These are phyloP conservation scores for Choristoneura rosaceana DNA, from an alignment of 2,888 invertebrate species.

Conservation along the genomic window DNA sequence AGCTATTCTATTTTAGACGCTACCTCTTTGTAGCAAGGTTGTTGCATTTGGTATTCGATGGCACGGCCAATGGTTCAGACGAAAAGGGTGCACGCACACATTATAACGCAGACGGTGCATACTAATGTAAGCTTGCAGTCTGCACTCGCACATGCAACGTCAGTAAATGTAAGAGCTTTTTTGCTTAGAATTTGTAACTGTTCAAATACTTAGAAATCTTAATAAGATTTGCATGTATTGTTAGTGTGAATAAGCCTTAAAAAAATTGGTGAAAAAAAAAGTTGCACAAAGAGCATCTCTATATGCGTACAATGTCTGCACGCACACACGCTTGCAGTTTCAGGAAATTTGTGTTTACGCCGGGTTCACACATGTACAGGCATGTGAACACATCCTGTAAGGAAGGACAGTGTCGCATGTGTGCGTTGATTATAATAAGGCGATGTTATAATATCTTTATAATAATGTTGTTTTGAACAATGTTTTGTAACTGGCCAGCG, in stretches of 20 bases:
- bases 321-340: constrained; percentile 42
- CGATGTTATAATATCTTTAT: constrained; percentile 43
- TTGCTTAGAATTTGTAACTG: constrained; percentile 1
- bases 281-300: constrained; percentile 17
- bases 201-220: not conserved
- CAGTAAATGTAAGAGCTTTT: constrained; percentile 20
- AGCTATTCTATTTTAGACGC: constrained; percentile 49
- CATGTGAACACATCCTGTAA: constrained; percentile 45
- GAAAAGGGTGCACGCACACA: constrained; percentile 81
- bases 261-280: not conserved
- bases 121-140: constrained; percentile 70
- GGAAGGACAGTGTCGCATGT: constrained; percentile 45
- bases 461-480: constrained; percentile 48
- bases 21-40: constrained; percentile 45
- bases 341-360: constrained; percentile 44
- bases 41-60: constrained; percentile 19
- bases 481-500: constrained; percentile 57
- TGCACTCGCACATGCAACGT: constrained; percentile 56
- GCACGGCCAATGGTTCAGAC: constrained; percentile 60
- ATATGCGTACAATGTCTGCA: constrained; percentile 39
- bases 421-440: constrained; percentile 49
- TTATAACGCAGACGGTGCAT: constrained; percentile 58
- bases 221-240: not conserved
- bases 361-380: constrained; percentile 24
- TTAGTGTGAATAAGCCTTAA: not conserved